These are phyloP conservation scores for Salticus scenicus DNA, from an alignment of 2,888 invertebrate genomes.

Conservation along the genomic window DNA sequence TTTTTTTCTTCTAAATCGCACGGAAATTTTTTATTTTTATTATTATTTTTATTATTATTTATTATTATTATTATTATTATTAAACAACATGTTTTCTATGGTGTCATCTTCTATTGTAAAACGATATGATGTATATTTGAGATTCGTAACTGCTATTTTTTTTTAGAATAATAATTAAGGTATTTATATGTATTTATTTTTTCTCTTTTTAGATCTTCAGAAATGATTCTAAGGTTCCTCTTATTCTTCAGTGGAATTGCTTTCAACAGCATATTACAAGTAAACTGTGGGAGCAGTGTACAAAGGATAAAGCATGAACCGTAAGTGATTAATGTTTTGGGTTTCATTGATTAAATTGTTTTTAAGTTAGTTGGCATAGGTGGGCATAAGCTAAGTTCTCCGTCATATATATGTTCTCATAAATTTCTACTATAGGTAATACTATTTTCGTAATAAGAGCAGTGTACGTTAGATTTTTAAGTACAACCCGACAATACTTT, in stretches of 20 bases:
- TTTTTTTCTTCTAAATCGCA: too few relatives aligned
- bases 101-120: too few relatives aligned
- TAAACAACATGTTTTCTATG: too few relatives aligned
- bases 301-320: constrained; percentile 38
- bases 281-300: not conserved
- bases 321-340: not conserved
- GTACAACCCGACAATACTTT: not conserved
- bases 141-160: too few relatives aligned
- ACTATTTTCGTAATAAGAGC: too few relatives aligned
- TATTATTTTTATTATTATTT: too few relatives aligned
- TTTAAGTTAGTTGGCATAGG: not conserved
- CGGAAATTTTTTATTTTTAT: too few relatives aligned
- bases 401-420: not conserved
- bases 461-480: not conserved
- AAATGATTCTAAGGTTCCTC: not conserved
- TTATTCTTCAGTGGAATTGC: not conserved
- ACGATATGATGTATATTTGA: too few relatives aligned
- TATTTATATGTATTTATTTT: too few relatives aligned
- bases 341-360: not conserved
- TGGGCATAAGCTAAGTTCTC: not conserved
- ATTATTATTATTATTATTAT: too few relatives aligned
- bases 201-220: not conserved
- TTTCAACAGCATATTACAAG: not conserved
- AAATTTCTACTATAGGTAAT: too few relatives aligned
- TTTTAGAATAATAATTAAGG: too few relatives aligned